phyloP scores from a whole-genome alignment of 2,888 invertebrate genomes.

The Phortica magna region DNA sequence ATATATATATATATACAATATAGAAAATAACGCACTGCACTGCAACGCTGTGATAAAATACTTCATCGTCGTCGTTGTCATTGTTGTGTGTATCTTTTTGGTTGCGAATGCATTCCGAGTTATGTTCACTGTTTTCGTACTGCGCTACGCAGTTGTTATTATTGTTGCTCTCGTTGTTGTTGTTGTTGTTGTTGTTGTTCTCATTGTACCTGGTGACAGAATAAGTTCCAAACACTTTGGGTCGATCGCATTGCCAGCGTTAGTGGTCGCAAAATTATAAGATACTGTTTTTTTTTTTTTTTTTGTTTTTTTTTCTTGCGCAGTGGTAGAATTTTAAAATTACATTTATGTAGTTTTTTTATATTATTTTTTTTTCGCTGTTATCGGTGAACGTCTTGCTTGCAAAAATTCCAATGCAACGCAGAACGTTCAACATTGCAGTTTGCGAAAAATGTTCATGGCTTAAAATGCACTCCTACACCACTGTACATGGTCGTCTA shows the following conservation, averaged over 20 bases:
- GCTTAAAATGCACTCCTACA: conserved; percentile 7
- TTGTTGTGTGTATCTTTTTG: conserved; percentile 16
- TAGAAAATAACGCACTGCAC: conserved; percentile 26
- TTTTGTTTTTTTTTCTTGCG: background rate
- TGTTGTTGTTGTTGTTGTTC: background rate
- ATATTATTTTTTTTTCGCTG: conserved; percentile 43
- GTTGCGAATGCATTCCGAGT: conserved; percentile 42
- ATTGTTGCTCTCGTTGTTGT: conserved; percentile 13
- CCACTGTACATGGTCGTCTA: conserved; percentile 39
- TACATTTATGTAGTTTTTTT: conserved; percentile 72
- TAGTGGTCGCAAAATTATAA: conserved; percentile 1
- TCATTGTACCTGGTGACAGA: conserved; percentile 14
- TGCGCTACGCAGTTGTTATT: conserved; percentile 7
- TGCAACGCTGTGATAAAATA: conserved; percentile 70
- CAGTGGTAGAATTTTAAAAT: conserved; percentile 65
- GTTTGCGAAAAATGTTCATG: conserved; percentile 59
- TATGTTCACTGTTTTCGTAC: conserved; percentile 45
- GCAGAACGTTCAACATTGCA: background rate
- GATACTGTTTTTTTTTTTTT: background rate
- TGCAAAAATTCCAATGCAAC: conserved; percentile 60
- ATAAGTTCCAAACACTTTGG: conserved; percentile 31
- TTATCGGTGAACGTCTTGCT: conserved; percentile 68
- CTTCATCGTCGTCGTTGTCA: conserved; percentile 65
- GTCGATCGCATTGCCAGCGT: background rate
- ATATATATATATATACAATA: background rate